Base-by-base conservation (phyloP, 1,140 invertebrate genomes). In the Bombus terrestris region DNA sequence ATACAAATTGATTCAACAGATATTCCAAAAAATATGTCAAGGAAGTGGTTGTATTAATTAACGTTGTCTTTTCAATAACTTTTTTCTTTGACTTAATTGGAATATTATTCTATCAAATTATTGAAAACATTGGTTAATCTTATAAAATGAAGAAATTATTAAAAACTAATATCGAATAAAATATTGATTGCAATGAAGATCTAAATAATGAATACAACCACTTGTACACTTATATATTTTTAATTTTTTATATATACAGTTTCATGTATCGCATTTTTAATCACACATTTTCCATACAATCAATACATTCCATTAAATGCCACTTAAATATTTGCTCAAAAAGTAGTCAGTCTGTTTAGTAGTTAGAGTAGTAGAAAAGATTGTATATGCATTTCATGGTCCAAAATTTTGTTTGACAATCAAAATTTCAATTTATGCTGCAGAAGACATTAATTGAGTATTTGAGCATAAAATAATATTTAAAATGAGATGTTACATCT, bases 281-380 rank as follows among this genome's bases (percentile, higher is more conserved):
- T 83, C 92, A 89, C 90, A 53, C 88, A 62, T 69, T 68, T 75
- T 32, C 78, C 57, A 57, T 43, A 79, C 88, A 89, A 75, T 90
- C 80, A 89, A 72, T 83, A 72, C 69, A 80, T 86, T 86, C 73
- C 85, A 72, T 89, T 89, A 90, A 90, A 83, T 62, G 78, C 85
- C 91, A 91, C 88, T 87, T 91, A 91, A 93, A 93, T 93, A 93
- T 88, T 89, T 93, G 92, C 93, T 89, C 91, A 91, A 91, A 93
- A 93, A 86, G 90, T 93, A 93, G 92, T 93, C 93, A 93, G 93
- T 93, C 93, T 93, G 92, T 93, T 93, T 92, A 93, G 88, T 92
- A 86, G 87, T 88, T 91, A 90, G 88, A 90, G 74, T 91, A 91
- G 88, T 88, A 91, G 84, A 91, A 88, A 91, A 88, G 89, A 90